Percentiles rank a stretch among this genome's conserved stretches.
Evolutionary conservation across 2,888 invertebrate species (phyloP).

Genomic region (Clanis bilineata): DNA sequence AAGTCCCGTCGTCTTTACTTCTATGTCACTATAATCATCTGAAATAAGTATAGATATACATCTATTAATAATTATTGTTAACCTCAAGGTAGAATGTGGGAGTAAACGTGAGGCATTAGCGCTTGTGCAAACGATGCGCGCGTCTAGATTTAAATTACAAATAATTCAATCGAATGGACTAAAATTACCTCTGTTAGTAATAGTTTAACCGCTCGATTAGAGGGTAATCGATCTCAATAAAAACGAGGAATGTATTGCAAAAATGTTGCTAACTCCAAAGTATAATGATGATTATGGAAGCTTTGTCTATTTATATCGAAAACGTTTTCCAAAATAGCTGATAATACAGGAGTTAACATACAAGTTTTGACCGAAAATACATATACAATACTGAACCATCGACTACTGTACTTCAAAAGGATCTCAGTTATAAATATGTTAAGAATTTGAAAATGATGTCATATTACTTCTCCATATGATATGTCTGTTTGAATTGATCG

Average conservation of each 20-base stretch:
- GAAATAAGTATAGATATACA: background rate
- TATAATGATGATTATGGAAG: constrained; percentile 18
- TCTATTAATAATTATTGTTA: background rate
- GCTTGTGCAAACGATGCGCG: background rate
- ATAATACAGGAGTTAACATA: background rate
- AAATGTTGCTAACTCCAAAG: constrained; percentile 71
- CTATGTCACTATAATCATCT: background rate
- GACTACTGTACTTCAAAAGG: constrained; percentile 22
- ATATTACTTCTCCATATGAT: constrained; percentile 29
- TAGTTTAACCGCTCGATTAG: constrained; percentile 54
- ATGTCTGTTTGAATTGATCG: constrained; percentile 36
- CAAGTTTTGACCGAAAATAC: background rate
- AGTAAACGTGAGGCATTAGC: background rate
- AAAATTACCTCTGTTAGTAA: constrained; percentile 53
- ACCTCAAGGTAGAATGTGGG: background rate
- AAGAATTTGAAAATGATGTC: constrained; percentile 26
- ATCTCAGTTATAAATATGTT: constrained; percentile 51
- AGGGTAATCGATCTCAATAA: constrained; percentile 67
- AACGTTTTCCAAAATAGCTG: background rate
- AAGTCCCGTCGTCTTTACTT: background rate
- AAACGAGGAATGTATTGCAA: constrained; percentile 46
- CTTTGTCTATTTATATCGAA: constrained; percentile 2
- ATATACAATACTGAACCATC: background rate
- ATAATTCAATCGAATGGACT: constrained; percentile 32
- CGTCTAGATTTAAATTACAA: constrained; percentile 45